Evolutionary conservation across 2,888 invertebrate genomes (phyloP).

Genomic region (Balanococcus diminutus): DNA sequence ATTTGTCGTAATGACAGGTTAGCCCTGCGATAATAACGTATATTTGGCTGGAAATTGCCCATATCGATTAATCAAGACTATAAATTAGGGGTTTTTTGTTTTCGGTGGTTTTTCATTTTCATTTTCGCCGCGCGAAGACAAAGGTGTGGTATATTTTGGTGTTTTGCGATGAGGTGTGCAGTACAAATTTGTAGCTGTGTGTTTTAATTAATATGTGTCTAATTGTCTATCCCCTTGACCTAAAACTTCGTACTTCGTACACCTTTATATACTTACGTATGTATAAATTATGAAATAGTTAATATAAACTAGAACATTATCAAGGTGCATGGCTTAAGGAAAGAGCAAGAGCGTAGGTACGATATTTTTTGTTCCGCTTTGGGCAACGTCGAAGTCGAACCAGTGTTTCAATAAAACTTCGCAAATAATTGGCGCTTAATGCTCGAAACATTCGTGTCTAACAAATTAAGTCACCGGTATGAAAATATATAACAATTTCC

Average conservation of each 20-base stretch:
- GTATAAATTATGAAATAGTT: constrained; percentile 45
- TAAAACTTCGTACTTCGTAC: constrained; percentile 23
- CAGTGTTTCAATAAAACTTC: constrained; percentile 21
- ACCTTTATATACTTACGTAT: not conserved
- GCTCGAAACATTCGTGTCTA: not conserved
- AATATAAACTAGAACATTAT: constrained; percentile 50
- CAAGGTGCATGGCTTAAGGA: constrained; percentile 36
- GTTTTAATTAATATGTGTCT: constrained; percentile 41
- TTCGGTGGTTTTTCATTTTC: not conserved
- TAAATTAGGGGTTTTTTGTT: not conserved
- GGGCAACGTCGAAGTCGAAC: constrained; percentile 30
- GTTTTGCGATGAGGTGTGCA: not conserved
- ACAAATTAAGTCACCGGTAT: not conserved
- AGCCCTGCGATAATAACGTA: not conserved
- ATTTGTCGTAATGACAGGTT: not conserved
- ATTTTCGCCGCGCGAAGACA: not conserved
- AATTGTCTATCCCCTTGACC: constrained; percentile 40
- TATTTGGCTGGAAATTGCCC: not conserved
- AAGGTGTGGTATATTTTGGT: constrained; percentile 24
- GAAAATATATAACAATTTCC: not conserved
- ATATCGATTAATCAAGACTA: not conserved
- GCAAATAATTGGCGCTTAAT: not conserved
- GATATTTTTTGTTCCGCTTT: constrained; percentile 46
- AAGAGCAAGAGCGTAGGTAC: not conserved
- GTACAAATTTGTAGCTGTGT: not conserved